Evolutionary conservation across 2,888 invertebrate genomes (phyloP).

Genomic region (Drosophila nigricruria): DNA sequence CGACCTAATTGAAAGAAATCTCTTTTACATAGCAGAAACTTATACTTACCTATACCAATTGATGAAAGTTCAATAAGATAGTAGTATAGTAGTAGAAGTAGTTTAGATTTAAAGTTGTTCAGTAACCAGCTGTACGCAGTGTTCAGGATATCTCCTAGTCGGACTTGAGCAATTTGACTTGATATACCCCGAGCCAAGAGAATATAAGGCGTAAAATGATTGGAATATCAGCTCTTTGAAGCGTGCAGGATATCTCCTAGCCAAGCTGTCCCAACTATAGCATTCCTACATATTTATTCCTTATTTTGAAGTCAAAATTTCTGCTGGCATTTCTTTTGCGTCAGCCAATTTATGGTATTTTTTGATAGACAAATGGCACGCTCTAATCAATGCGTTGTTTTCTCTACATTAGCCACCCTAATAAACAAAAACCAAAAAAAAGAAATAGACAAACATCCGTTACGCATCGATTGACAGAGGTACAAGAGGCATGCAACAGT

Average conservation of each 20-base stretch:
- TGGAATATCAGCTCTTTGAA: background rate
- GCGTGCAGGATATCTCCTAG: background rate
- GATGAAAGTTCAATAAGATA: too few relatives aligned
- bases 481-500: conserved; percentile 30
- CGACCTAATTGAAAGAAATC: too few relatives aligned
- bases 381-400: conserved; percentile 67
- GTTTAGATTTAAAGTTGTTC: too few relatives aligned
- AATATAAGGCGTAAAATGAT: too few relatives aligned
- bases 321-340: conserved; percentile 50
- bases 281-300: background rate
- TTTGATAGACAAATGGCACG: conserved; percentile 75
- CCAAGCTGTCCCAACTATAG: background rate
- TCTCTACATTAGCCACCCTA: conserved; percentile 3
- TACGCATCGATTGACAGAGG: conserved; percentile 63
- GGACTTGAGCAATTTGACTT: too few relatives aligned
- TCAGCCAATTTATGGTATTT: conserved; percentile 68
- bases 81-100: too few relatives aligned
- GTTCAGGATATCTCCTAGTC: background rate
- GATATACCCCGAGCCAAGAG: too few relatives aligned
- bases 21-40: too few relatives aligned
- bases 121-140: background rate
- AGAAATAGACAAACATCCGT: conserved; percentile 58
- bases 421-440: conserved; percentile 15
- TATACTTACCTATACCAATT: too few relatives aligned
- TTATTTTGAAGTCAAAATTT: conserved; percentile 14